Base-by-base conservation (phyloP, 2,888 invertebrate species). In the Tenthredo distinguenda region DNA sequence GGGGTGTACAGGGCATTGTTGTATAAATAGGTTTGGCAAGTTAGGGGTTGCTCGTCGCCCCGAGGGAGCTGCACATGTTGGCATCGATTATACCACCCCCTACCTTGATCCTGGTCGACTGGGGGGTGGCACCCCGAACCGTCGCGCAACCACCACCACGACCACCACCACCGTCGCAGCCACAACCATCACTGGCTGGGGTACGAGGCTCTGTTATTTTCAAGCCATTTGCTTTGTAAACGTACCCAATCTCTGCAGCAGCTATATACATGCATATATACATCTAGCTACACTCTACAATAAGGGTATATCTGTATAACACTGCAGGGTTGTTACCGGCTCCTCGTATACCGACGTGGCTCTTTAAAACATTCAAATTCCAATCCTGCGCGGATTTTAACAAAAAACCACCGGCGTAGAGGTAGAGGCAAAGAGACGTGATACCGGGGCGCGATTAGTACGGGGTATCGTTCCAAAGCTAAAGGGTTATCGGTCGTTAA, bases 1-100 rank as follows among this genome's bases (percentile, higher is more conserved):
- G 91, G 91, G 91, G 91, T 93, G 92, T 93, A 91, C 91, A 89
- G 89, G 88, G 92, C 92, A 93, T 93, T 93, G 93, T 93, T 93
- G 93, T 93, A 93, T 93, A 93, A 93, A 93, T 93, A 93, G 93
- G 93, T 93, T 93, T 93, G 93, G 93, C 92, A 91, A 93, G 93
- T 93, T 93, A 93, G 93, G 93, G 93, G 92, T 93, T 92, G 93
- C 90, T 85, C 88, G 90, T 90, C 90, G 90, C 91, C 93, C 92
- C 93, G 89, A 90, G 93, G 92, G 93, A 92, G 90, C 92, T 93
- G 93, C 93, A 93, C 93, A 93, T 93, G 93, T 93, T 93, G 92
- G 92, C 92, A 93, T 92, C 93, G 93, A 93, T 92, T 93, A 93
- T 92, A 92, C 91, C 90, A 88, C 88, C 85, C 85, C 85, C 55